Evolutionary conservation across 2,113 vertebrate species (phyloP).

Genomic region (Microtus montanus): DNA sequence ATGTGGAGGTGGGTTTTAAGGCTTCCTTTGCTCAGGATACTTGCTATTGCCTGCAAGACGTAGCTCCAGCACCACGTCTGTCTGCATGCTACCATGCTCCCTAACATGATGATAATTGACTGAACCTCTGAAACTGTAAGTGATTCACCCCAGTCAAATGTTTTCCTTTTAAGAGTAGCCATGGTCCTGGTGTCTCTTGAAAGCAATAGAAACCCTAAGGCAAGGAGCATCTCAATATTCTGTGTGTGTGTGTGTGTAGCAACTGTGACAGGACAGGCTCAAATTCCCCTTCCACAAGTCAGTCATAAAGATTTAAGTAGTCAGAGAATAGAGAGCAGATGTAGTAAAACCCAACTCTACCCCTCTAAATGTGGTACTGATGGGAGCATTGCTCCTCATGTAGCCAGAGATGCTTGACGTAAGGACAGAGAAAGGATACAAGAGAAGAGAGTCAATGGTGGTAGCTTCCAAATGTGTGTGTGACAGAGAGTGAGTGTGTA

Average conservation of each 20-base stretch:
- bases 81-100: background rate
- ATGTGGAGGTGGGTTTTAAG: background rate
- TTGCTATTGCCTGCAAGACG: background rate
- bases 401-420: background rate
- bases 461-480: background rate
- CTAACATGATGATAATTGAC: background rate
- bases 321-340: background rate
- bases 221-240: no score
- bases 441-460: background rate
- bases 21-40: background rate
- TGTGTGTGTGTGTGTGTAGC: no score
- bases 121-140: background rate
- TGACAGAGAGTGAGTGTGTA: background rate
- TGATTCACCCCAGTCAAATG: background rate
- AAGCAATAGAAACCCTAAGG: no score
- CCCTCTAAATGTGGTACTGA: background rate
- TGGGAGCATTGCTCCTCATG: background rate
- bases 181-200: no score
- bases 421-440: background rate
- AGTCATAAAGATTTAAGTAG: background rate
- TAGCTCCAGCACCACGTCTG: background rate
- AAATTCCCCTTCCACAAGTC: no score
- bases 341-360: background rate
- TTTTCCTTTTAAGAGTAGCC: background rate
- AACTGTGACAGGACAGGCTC: background rate